Conservation (phyloP, 2,113 vertebrate genomes). For the Rhynchomys soricoides region DNA sequence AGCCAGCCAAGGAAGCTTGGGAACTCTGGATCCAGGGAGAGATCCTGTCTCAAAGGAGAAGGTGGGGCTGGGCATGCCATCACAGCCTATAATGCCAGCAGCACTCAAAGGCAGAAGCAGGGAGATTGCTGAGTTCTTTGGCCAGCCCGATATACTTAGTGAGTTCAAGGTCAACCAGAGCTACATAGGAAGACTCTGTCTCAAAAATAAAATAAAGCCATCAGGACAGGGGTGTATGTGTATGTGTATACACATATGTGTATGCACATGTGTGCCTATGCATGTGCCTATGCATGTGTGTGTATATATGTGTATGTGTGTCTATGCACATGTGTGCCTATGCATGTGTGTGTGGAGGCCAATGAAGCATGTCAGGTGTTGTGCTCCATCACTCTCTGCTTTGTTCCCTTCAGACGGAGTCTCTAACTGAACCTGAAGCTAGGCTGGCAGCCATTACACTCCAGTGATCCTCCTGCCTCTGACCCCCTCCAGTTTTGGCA, state of each 20-base stretch:
- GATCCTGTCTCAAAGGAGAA: background rate
- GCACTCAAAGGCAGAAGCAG: background rate
- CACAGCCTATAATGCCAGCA: background rate
- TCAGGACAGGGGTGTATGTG: rapidly evolving
- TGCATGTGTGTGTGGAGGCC: rapidly evolving
- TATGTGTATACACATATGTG: background rate
- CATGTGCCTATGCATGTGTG: rapidly evolving
- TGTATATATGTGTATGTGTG: background rate
- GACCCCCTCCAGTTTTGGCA: background rate
- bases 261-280: too few relatives aligned
- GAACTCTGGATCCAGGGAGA: background rate
- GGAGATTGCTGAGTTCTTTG: background rate
- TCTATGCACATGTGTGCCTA: background rate
- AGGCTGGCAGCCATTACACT: background rate
- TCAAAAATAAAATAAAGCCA: background rate
- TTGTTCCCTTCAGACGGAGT: background rate
- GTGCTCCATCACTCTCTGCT: too few relatives aligned
- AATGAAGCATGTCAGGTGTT: background rate
- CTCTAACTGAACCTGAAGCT: background rate
- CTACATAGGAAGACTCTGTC: background rate
- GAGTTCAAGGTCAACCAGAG: background rate
- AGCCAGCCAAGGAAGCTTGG: background rate
- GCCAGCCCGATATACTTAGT: background rate
- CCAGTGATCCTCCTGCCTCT: background rate
- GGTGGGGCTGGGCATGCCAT: too few relatives aligned